Conservation (phyloP, 2,113 vertebrate genomes). For the Gallinago paraguaiae region DNA sequence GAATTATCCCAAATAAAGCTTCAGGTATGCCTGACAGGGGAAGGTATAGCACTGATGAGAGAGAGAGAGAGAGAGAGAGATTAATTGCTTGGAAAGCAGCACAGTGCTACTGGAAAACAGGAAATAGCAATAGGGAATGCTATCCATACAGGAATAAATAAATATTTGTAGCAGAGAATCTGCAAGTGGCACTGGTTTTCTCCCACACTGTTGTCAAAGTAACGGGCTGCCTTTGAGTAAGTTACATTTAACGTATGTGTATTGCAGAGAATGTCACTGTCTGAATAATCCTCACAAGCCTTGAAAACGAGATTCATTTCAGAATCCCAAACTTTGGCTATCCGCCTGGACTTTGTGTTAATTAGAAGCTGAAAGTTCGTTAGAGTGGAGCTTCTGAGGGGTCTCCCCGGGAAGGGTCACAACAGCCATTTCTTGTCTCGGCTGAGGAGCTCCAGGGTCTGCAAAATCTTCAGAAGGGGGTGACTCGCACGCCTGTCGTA, state of each 20-base stretch:
- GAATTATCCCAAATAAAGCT: neutral
- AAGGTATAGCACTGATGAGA: neutral
- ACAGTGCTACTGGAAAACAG: slow-evolving; percentile 29
- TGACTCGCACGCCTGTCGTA: neutral
- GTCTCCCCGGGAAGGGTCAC: neutral
- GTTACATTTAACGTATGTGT: neutral
- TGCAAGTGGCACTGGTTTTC: neutral
- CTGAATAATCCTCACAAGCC: neutral
- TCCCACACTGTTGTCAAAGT: neutral
- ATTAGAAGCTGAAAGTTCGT: neutral
- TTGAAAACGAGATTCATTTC: neutral
- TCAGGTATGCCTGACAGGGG: neutral
- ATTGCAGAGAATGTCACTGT: neutral
- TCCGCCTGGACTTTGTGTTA: neutral
- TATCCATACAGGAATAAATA: neutral
- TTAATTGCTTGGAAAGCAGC: neutral
- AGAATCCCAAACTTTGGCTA: neutral
- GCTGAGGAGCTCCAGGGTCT: neutral
- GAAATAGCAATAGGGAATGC: neutral
- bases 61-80: slow-evolving; percentile 14
- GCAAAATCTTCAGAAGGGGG: neutral
- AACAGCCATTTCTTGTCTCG: neutral
- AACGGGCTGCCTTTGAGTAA: neutral
- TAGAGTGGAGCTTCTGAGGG: neutral
- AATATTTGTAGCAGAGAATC: neutral